A percentile compares a stretch with the other conserved stretches of the same genome.
These are phyloP conservation scores for Melanotus villosus DNA, from an alignment of 2,888 invertebrate species.

Conservation along the genomic window DNA sequence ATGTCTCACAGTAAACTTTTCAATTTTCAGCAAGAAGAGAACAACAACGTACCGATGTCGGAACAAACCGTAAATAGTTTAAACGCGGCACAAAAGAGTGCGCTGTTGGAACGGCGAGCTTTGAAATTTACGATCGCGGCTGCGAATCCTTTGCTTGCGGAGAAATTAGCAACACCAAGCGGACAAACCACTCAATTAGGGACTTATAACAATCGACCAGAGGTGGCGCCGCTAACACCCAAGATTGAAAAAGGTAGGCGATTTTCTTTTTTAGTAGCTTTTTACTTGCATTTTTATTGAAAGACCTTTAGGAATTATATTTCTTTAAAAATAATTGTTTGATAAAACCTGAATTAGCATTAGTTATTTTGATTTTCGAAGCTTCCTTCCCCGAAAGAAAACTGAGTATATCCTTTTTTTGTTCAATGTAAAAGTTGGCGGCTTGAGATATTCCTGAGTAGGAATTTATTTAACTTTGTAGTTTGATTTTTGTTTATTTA, in stretches of 20 bases:
- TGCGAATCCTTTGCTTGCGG: slow-evolving; percentile 89
- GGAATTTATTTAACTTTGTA: too few relatives aligned
- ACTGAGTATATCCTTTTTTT: too few relatives aligned
- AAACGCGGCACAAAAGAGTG: slow-evolving; percentile 60
- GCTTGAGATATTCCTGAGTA: too few relatives aligned
- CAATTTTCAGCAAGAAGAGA: slow-evolving; percentile 71
- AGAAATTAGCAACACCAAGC: slow-evolving; percentile 77
- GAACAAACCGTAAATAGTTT: slow-evolving; percentile 52
- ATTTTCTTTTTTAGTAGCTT: neutral
- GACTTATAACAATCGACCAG: slow-evolving; percentile 52
- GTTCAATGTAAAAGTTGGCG: too few relatives aligned
- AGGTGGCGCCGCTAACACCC: slow-evolving; percentile 66
- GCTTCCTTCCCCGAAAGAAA: too few relatives aligned
- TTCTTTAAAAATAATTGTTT: too few relatives aligned
- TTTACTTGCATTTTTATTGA: too few relatives aligned
- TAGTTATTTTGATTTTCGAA: too few relatives aligned
- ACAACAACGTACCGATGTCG: slow-evolving; percentile 66
- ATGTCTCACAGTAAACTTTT: slow-evolving; percentile 35
- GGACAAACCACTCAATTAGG: slow-evolving; percentile 58
- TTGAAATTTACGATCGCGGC: slow-evolving; percentile 84
- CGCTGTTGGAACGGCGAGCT: slow-evolving; percentile 62
- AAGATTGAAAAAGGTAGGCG: slow-evolving; percentile 68
- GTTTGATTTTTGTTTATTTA: too few relatives aligned
- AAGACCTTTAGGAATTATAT: too few relatives aligned
- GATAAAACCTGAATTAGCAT: too few relatives aligned